Evolutionary conservation across 2,797 vertebrate genomes (phyloP).

Genomic region (Staurois parvus): DNA sequence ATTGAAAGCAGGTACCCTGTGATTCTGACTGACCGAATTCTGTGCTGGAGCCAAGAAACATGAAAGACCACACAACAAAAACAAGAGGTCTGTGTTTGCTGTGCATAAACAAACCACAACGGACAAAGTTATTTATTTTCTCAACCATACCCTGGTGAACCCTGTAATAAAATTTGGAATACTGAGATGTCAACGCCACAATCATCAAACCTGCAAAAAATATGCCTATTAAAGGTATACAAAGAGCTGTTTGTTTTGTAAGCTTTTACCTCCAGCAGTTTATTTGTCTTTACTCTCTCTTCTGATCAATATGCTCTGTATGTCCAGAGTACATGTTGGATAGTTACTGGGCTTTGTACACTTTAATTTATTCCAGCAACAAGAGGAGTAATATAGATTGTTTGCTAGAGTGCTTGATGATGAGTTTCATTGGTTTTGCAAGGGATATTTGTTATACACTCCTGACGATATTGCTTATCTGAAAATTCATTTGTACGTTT

Average conservation of each 20-base stretch:
- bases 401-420: not conserved
- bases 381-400: not conserved
- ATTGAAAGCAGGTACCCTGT: not conserved
- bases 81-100: not conserved
- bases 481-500: conserved; percentile 8
- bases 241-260: not conserved
- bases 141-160: not conserved
- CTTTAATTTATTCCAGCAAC: conserved; percentile 5
- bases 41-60: not conserved
- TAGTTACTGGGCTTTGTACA: not conserved
- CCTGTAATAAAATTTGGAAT: not conserved
- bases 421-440: conserved; percentile 9
- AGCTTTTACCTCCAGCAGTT: not conserved
- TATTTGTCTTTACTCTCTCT: not conserved
- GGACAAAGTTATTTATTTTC: not conserved
- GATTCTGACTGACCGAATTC: not conserved
- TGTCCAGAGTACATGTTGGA: not conserved
- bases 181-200: not conserved
- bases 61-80: not conserved
- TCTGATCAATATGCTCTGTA: not conserved
- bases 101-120: not conserved
- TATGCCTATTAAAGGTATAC: not conserved
- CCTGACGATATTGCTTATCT: conserved; percentile 1
- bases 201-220: not conserved
- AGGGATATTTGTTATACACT: conserved; percentile 1